phyloP scores from a whole-genome alignment of 2,797 vertebrate species.

The Eutrigla gurnardus region DNA sequence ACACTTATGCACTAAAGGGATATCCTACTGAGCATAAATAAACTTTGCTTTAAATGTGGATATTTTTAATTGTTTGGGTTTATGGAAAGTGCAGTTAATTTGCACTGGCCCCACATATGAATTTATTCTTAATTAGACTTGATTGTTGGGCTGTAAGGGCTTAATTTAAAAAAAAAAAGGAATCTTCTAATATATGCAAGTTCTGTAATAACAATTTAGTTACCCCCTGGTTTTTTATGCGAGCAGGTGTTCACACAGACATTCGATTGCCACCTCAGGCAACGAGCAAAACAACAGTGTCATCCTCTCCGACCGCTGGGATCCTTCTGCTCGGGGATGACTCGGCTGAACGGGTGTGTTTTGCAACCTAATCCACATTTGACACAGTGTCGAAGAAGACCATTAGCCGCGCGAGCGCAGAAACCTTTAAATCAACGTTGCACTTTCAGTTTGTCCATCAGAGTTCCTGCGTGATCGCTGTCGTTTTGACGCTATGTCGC shows the following conservation, averaged over 20 bases:
- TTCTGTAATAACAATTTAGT: conserved; percentile 24
- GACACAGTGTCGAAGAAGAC: conserved; percentile 61
- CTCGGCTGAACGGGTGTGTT: conserved; percentile 38
- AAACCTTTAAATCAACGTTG: conserved; percentile 62
- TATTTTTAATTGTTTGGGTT: neutral
- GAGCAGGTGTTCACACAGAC: conserved; percentile 12
- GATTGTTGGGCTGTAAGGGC: neutral
- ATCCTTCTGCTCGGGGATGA: conserved; percentile 32
- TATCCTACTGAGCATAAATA: neutral
- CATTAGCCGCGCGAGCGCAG: conserved; percentile 58
- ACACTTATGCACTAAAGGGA: neutral
- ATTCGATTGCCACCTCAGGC: conserved; percentile 24
- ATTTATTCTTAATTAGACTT: conserved; percentile 13
- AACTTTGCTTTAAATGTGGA: neutral
- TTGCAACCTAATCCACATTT: conserved; percentile 54
- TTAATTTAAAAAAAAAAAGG: neutral
- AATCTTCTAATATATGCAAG: neutral
- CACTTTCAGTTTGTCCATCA: conserved; percentile 74
- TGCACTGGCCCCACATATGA: neutral
- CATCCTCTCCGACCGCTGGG: conserved; percentile 28
- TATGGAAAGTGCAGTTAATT: neutral
- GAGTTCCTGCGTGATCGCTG: conserved; percentile 59
- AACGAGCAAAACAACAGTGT: conserved; percentile 32
- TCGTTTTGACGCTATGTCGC: no score
- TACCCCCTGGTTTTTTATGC: conserved; percentile 5